Conservation (phyloP, 2,888 invertebrate genomes). For the Syrphus vitripennis region DNA sequence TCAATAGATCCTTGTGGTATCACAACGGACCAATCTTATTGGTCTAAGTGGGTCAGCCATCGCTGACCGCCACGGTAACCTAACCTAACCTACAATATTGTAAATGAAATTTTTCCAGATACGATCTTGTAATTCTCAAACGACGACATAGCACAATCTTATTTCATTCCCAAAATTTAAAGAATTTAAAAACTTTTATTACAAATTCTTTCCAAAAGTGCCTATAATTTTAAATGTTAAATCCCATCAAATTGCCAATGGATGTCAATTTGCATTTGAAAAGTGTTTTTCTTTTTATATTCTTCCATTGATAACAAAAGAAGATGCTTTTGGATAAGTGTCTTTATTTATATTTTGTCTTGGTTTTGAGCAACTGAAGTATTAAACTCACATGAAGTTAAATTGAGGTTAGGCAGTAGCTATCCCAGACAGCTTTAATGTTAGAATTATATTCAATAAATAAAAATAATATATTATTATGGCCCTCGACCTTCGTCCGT, state of each 20-base stretch:
- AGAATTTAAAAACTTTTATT: background rate
- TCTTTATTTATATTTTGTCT: background rate
- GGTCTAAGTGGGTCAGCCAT: too few relatives aligned
- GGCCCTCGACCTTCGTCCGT: constrained; percentile 7
- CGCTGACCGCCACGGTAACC: too few relatives aligned
- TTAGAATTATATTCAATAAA: constrained; percentile 13
- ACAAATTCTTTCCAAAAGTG: background rate
- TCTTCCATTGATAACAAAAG: background rate
- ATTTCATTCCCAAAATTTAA: background rate
- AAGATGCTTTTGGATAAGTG: background rate
- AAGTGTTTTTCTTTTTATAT: background rate
- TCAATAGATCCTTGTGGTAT: too few relatives aligned
- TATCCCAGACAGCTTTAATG: background rate
- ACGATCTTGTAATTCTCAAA: too few relatives aligned
- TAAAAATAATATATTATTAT: background rate
- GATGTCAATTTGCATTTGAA: background rate
- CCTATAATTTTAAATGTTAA: background rate
- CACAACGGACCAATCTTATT: too few relatives aligned
- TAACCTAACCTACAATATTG: too few relatives aligned
- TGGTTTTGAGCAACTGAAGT: background rate
- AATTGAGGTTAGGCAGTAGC: background rate
- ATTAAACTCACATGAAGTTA: constrained; percentile 10
- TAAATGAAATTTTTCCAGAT: too few relatives aligned
- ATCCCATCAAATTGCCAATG: background rate
- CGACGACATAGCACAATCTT: too few relatives aligned